These are phyloP conservation scores for Sebastes hopkinsi DNA, from an alignment of 2,797 vertebrate species.

Conservation along the genomic window DNA sequence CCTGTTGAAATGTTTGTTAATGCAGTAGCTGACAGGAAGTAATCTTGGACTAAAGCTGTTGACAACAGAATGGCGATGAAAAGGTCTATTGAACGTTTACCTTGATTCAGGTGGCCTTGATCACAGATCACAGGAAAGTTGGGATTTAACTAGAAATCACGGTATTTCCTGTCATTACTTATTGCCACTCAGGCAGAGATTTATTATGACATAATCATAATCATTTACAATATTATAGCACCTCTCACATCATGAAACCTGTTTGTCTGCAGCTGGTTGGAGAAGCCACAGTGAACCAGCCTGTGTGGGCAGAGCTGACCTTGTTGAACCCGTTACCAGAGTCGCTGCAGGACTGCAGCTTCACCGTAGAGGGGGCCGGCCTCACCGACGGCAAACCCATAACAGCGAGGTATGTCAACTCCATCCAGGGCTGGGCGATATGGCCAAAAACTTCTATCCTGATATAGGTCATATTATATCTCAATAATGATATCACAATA, in stretches of 20 bases:
- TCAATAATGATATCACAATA: too few species aligned
- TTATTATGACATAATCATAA: background rate
- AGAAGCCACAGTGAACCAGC: conserved; percentile 80
- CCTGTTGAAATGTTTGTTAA: too few species aligned
- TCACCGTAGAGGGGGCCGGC: conserved; percentile 82
- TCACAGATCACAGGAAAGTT: background rate
- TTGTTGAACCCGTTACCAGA: conserved; percentile 83
- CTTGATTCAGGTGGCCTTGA: background rate
- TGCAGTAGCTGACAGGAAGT: too few species aligned
- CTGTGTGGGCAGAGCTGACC: conserved; percentile 80
- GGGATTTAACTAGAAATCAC: background rate
- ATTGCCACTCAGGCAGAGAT: background rate
- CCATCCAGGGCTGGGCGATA: background rate
- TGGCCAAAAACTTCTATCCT: too few species aligned
- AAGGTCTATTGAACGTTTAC: too few species aligned
- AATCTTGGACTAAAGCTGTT: too few species aligned
- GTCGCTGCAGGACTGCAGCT: conserved; percentile 79
- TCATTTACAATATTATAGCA: background rate
- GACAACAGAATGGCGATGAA: too few species aligned
- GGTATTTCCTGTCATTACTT: background rate
- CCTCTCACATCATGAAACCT: background rate
- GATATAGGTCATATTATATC: too few species aligned
- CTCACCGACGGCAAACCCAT: conserved; percentile 76
- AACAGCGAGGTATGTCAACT: conserved; percentile 51
- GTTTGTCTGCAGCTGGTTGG: conserved; percentile 80